Evolutionary conservation across 2,113 vertebrate species (phyloP).

Genomic region (Bujurquina vittata): DNA sequence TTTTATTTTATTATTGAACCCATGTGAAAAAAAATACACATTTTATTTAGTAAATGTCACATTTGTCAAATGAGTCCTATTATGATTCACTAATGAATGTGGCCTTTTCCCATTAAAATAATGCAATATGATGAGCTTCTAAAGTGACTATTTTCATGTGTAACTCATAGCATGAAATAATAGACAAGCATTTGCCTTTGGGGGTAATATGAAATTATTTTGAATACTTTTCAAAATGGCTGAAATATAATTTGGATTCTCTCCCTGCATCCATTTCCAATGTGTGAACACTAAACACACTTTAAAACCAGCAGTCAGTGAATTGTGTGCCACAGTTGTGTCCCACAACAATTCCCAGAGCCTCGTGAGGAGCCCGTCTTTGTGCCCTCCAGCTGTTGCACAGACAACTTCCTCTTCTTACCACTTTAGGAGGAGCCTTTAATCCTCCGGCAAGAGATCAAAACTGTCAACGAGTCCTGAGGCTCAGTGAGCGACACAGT

Average conservation of each 20-base stretch:
- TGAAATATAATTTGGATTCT: neutral
- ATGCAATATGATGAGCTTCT: neutral
- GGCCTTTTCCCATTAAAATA: neutral
- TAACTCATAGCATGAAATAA: neutral
- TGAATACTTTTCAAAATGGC: neutral
- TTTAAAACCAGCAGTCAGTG: neutral
- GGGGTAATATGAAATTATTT: neutral
- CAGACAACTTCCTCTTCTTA: slow-evolving; percentile 47
- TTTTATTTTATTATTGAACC: neutral
- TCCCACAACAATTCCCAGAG: neutral
- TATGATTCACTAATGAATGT: neutral
- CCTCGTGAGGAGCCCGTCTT: neutral
- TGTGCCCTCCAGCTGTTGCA: slow-evolving; percentile 6
- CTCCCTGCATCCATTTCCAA: neutral
- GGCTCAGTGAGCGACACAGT: neutral
- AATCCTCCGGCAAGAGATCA: neutral
- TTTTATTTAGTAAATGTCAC: neutral
- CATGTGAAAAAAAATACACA: neutral
- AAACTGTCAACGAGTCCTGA: neutral
- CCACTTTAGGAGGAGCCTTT: slow-evolving; percentile 28
- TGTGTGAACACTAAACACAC: neutral
- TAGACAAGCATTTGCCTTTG: neutral
- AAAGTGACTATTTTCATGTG: neutral
- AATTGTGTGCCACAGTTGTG: neutral
- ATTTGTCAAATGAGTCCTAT: neutral